These are phyloP conservation scores for Anguilla rostrata DNA, from an alignment of 2,113 vertebrate species.

Conservation along the genomic window DNA sequence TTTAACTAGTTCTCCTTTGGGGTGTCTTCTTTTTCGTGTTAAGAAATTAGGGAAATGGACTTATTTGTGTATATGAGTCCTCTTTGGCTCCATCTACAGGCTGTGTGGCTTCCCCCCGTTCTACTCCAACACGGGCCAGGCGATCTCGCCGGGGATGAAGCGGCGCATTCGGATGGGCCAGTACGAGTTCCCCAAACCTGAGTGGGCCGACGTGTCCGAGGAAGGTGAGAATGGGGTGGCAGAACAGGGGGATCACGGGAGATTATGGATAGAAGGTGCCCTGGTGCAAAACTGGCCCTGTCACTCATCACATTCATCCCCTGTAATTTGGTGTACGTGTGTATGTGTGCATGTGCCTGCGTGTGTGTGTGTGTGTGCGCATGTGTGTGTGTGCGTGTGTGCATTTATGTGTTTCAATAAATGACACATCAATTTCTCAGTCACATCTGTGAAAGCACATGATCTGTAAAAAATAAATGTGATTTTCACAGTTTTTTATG, in stretches of 20 bases:
- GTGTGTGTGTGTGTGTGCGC: constrained; percentile 7
- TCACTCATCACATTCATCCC: not conserved
- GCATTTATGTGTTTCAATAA: not conserved
- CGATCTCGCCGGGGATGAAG: constrained; percentile 98
- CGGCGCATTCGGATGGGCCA: constrained; percentile 96
- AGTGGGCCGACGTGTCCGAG: constrained; percentile 95
- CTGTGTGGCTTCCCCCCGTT: constrained; percentile 96
- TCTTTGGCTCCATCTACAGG: constrained; percentile 60
- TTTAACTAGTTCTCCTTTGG: not conserved
- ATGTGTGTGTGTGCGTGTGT: not conserved
- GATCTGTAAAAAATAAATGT: not conserved
- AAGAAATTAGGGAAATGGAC: not conserved
- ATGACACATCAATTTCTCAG: not conserved
- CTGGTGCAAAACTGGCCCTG: not conserved
- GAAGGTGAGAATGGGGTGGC: constrained; percentile 74
- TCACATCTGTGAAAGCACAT: not conserved
- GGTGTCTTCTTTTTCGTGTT: not conserved
- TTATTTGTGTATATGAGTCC: not conserved
- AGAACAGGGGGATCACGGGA: not conserved
- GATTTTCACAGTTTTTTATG: not conserved
- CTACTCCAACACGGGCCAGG: constrained; percentile 97
- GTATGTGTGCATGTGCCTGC: not conserved
- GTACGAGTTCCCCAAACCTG: constrained; percentile 93
- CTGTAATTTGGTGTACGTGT: not conserved
- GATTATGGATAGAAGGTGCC: not conserved